These are phyloP conservation scores for Cuculus canorus DNA, from an alignment of 2,797 vertebrate species.

Conservation along the genomic window DNA sequence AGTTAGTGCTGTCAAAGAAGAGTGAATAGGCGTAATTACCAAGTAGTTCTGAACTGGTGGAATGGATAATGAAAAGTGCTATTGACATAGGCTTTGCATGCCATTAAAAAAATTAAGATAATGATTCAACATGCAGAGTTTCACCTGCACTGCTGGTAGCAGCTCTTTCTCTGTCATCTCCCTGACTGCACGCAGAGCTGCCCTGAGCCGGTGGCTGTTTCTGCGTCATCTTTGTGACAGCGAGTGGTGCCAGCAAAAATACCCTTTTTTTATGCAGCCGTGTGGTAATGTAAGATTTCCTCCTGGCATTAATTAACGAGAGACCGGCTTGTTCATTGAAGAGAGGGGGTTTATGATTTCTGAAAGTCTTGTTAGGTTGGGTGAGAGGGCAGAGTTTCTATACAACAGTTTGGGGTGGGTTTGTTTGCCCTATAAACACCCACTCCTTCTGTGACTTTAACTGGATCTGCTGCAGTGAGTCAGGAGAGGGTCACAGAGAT, in stretches of 20 bases:
- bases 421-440: background rate
- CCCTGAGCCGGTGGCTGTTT: accelerated
- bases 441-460: background rate
- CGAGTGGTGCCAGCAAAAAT: background rate
- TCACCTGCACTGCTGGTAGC: background rate
- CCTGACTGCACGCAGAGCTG: accelerated
- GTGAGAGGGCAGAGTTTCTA: too few species aligned
- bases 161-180: background rate
- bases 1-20: slow-evolving; percentile 38
- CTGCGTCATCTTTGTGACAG: background rate
- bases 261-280: accelerated
- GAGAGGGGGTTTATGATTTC: background rate
- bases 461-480: background rate
- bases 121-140: background rate
- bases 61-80: slow-evolving; percentile 73
- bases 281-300: background rate
- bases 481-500: too few species aligned
- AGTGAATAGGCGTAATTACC: slow-evolving; percentile 64
- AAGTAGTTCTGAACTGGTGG: slow-evolving; percentile 68
- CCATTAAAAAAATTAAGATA: slow-evolving; percentile 19
- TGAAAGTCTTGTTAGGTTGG: background rate
- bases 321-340: background rate
- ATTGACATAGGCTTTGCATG: slow-evolving; percentile 32
- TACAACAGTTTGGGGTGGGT: background rate
- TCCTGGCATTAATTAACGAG: accelerated